phyloP scores from a whole-genome alignment of 2,113 vertebrate genomes.

The Aphelocoma coerulescens region DNA sequence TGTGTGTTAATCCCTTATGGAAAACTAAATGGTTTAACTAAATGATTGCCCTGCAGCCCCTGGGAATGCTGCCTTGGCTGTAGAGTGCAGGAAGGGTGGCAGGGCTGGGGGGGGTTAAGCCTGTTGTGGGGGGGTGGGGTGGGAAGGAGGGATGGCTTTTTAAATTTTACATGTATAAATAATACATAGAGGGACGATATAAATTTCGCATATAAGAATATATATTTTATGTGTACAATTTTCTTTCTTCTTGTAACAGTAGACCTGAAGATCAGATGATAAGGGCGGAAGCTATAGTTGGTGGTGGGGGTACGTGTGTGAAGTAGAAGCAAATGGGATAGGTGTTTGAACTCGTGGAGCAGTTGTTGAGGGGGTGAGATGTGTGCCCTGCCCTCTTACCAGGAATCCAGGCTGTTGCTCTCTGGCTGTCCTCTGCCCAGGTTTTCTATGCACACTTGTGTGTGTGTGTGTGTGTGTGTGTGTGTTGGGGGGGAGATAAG shows the following conservation, averaged over 20 bases:
- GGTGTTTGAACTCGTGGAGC: slow-evolving; percentile 8
- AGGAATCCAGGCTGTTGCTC: not conserved
- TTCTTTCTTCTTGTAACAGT: not conserved
- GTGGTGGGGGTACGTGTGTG: not conserved
- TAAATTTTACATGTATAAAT: not conserved
- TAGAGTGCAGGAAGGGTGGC: not conserved
- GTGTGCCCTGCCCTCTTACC: not conserved
- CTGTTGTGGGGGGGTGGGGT: too few species aligned
- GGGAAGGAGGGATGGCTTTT: not conserved
- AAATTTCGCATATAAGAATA: not conserved
- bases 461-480: not conserved
- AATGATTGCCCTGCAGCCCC: slow-evolving; percentile 26
- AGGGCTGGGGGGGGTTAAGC: not conserved
- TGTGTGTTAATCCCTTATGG: slow-evolving; percentile 41
- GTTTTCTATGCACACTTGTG: not conserved
- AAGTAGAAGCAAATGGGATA: not conserved
- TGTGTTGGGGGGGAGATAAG: slow-evolving; percentile 8
- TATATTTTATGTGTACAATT: not conserved
- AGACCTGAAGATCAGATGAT: not conserved
- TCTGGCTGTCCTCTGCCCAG: not conserved
- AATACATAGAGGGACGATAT: not conserved
- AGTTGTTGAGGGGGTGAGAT: not conserved
- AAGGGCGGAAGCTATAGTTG: not conserved
- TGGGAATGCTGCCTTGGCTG: slow-evolving; percentile 3
- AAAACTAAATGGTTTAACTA: slow-evolving; percentile 48